Conservation (phyloP, 1,140 invertebrate species). For the Drosophila bocki region DNA sequence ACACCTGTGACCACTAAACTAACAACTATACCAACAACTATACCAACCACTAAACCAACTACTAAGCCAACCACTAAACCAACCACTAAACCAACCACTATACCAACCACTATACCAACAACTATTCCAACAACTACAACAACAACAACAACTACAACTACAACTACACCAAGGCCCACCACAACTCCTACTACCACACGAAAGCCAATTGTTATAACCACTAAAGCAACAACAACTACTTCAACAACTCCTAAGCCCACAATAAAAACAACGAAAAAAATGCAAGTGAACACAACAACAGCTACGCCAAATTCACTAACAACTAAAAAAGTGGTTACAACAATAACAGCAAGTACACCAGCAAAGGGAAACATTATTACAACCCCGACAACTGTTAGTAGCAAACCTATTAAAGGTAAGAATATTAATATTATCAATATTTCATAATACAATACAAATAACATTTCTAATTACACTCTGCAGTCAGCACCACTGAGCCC, state of each 20-base stretch:
- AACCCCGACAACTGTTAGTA: too few relatives aligned
- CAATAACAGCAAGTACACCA: conserved; percentile 1
- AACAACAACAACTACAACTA: conserved; percentile 6
- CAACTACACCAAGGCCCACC: conserved; percentile 6
- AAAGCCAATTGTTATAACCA: conserved; percentile 11
- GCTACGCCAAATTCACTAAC: background rate
- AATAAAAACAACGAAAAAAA: background rate
- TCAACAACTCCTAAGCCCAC: background rate
- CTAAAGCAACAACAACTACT: conserved; percentile 9
- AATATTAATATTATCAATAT: background rate
- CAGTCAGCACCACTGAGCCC: background rate
- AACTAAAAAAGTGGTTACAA: background rate
- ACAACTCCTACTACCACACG: conserved; percentile 11
- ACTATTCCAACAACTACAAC: conserved; percentile 14
- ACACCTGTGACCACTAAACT: conserved; percentile 12
- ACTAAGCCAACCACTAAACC: conserved; percentile 5
- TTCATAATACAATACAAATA: too few relatives aligned
- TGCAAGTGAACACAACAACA: background rate
- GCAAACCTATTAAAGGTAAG: conserved; percentile 8
- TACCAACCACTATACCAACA: conserved; percentile 5
- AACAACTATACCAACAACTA: conserved; percentile 5
- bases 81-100: conserved; percentile 5
- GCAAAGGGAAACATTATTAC: background rate
- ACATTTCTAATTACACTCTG: background rate
- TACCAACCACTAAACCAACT: background rate